phyloP scores from a whole-genome alignment of 2,797 vertebrate species.

The Gorsachius magnificus region DNA sequence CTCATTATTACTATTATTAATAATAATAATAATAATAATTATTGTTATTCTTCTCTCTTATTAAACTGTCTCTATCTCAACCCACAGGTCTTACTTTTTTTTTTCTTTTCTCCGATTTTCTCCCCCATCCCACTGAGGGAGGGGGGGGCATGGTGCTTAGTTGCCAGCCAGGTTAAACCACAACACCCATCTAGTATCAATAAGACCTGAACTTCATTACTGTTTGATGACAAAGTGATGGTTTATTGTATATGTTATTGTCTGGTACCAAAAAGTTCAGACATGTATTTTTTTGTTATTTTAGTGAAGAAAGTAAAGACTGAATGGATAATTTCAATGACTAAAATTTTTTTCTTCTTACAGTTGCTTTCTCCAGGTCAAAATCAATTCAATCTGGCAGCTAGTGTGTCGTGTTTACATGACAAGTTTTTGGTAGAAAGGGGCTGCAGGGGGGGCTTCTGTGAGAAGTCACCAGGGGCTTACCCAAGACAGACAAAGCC shows the following conservation, averaged over 20 bases:
- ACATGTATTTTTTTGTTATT: neutral
- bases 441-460: neutral
- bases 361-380: neutral
- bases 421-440: neutral
- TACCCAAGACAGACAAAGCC: neutral
- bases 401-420: neutral
- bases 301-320: neutral
- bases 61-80: no score
- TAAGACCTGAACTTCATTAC: neutral
- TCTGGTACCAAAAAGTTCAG: no score
- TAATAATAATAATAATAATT: no score
- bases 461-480: neutral
- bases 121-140: no score
- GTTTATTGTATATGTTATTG: neutral
- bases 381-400: neutral
- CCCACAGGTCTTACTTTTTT: no score
- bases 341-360: neutral
- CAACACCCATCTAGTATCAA: neutral
- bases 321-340: neutral
- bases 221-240: neutral
- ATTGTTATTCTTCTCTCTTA: no score
- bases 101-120: no score
- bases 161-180: no score
- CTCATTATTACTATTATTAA: no score
- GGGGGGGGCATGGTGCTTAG: no score